These are phyloP conservation scores for Australoheros facetus DNA, from an alignment of 2,797 vertebrate genomes.

Conservation along the genomic window DNA sequence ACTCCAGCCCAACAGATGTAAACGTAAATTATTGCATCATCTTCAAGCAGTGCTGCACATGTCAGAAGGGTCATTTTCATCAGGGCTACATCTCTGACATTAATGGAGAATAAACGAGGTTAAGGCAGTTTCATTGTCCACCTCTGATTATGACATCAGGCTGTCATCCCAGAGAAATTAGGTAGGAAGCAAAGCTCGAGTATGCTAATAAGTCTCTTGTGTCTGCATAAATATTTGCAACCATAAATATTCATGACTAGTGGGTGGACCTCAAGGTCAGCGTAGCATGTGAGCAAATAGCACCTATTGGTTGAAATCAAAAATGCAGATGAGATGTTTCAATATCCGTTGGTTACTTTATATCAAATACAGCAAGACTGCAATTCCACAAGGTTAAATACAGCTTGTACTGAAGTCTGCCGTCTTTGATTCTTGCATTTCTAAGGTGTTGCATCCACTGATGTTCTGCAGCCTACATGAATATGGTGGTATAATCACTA, in stretches of 20 bases:
- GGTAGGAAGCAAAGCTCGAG: not conserved
- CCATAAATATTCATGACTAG: slow-evolving; percentile 47
- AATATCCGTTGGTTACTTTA: not conserved
- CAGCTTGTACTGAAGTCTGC: not conserved
- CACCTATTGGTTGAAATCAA: slow-evolving; percentile 20
- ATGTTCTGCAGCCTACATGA: not conserved
- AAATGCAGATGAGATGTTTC: slow-evolving; percentile 18
- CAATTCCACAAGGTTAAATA: not conserved
- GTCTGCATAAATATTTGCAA: slow-evolving; percentile 32
- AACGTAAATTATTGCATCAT: not conserved
- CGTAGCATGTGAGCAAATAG: slow-evolving; percentile 28
- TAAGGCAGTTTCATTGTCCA: not conserved
- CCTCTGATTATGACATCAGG: not conserved
- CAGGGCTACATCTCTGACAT: not conserved
- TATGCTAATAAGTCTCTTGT: not conserved
- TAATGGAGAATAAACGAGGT: not conserved
- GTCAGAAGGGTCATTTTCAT: not conserved
- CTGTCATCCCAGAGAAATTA: slow-evolving; percentile 4
- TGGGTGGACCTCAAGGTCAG: slow-evolving; percentile 49
- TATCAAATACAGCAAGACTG: not conserved
- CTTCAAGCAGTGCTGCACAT: slow-evolving; percentile 8
- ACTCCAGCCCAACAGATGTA: not conserved
- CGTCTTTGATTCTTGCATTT: not conserved
- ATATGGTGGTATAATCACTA: not conserved
- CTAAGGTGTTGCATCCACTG: not conserved